These are phyloP conservation scores for Circaetus gallicus DNA, from an alignment of 2,113 vertebrate genomes.

Conservation along the genomic window DNA sequence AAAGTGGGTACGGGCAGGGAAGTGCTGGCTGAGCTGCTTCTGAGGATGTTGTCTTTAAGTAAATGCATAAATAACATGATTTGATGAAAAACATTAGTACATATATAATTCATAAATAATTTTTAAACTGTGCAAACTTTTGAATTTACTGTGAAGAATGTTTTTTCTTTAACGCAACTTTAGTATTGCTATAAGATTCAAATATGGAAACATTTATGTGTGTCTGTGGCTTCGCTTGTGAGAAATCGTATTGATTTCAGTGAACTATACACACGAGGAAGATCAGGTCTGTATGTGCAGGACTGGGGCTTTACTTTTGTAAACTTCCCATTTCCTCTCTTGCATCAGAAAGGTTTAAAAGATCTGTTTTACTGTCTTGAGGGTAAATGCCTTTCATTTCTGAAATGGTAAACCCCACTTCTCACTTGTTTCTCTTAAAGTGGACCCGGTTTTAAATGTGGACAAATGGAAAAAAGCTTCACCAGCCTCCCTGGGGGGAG, in stretches of 20 bases:
- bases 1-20: background rate
- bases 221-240: background rate
- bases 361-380: conserved; percentile 24
- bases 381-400: conserved; percentile 55
- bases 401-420: background rate
- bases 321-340: conserved; percentile 21
- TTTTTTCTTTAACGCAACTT: background rate
- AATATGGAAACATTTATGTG: background rate
- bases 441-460: background rate
- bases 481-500: background rate
- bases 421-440: conserved; percentile 17
- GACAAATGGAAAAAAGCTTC: background rate
- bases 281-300: background rate
- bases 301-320: background rate
- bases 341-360: conserved; percentile 19
- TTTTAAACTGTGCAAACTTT: background rate
- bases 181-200: background rate
- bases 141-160: background rate
- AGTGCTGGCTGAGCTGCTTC: background rate
- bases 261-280: background rate
- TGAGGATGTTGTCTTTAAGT: background rate
- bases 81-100: background rate
- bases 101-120: background rate
- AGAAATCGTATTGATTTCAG: background rate
- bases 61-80: background rate